A percentile compares a stretch with the other conserved stretches of the same genome.
These are phyloP conservation scores for Peromyscus eremicus DNA, from an alignment of 2,797 vertebrate species.

Conservation along the genomic window DNA sequence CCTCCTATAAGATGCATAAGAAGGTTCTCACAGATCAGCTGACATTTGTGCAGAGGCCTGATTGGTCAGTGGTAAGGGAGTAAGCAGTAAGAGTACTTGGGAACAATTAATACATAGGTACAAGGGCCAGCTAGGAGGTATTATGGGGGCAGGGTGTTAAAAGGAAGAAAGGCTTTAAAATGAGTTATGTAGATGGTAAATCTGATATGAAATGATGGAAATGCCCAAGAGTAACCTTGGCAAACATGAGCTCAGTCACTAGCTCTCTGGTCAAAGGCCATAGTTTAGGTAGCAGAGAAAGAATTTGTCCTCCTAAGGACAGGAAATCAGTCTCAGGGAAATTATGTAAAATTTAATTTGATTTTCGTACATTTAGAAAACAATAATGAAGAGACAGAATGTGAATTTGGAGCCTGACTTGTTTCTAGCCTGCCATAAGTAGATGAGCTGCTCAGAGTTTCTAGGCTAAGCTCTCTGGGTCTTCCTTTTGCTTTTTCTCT, in stretches of 20 bases:
- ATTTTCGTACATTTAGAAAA: not conserved
- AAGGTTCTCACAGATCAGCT: not conserved
- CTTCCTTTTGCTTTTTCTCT: slow-evolving; percentile 25
- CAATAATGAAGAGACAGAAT: not conserved
- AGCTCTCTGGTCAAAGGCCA: not conserved
- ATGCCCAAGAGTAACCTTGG: not conserved
- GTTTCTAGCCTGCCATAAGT: not conserved
- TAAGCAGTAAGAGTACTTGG: not conserved
- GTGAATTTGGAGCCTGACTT: not conserved
- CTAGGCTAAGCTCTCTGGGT: not conserved
- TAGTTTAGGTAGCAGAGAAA: not conserved
- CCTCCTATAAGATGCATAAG: not conserved
- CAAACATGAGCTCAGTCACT: too few relatives aligned
- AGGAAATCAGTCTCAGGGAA: not conserved
- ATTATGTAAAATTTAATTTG: not conserved
- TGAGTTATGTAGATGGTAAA: not conserved
- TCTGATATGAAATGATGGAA: not conserved
- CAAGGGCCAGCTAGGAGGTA: not conserved
- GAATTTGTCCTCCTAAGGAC: not conserved
- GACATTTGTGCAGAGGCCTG: not conserved
- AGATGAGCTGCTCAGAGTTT: not conserved
- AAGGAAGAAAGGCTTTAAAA: not conserved
- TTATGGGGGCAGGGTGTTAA: not conserved
- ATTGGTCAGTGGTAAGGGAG: not conserved
- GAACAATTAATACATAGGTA: not conserved